Conservation (phyloP, 2,888 invertebrate genomes). For the Dolichomitus sp. region DNA sequence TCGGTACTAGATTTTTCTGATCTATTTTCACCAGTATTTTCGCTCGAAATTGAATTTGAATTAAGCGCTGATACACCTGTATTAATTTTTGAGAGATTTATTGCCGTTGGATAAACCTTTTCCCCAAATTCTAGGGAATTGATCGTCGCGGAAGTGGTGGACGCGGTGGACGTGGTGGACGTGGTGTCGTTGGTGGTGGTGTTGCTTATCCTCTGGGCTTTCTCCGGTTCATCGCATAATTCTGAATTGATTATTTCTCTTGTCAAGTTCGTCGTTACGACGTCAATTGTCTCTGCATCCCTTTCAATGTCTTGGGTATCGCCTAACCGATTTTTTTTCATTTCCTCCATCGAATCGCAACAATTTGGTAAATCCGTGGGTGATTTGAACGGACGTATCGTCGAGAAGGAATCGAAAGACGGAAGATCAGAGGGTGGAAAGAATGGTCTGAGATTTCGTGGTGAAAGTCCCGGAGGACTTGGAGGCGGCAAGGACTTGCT, state of each 20-base stretch:
- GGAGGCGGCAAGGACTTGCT: conserved; percentile 87
- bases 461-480: conserved; percentile 82
- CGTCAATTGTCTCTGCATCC: background rate
- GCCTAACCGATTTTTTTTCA: background rate
- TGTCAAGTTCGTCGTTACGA: no score
- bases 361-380: conserved; percentile 31
- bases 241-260: background rate
- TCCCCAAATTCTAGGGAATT: background rate
- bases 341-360: conserved; percentile 5
- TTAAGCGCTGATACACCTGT: conserved; percentile 5
- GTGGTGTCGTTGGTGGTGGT: no score
- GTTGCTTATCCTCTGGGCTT: no score
- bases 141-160: background rate
- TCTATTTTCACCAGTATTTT: background rate
- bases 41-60: background rate
- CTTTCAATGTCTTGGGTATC: background rate
- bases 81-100: background rate
- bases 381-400: background rate
- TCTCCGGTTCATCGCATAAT: background rate
- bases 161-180: no score
- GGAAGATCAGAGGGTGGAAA: conserved; percentile 37
- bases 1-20: conserved; percentile 63
- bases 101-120: background rate
- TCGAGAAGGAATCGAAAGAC: conserved; percentile 2
- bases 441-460: conserved; percentile 70